Evolutionary conservation across 1,140 invertebrate species (phyloP).

Genomic region (Nomia melanderi): DNA sequence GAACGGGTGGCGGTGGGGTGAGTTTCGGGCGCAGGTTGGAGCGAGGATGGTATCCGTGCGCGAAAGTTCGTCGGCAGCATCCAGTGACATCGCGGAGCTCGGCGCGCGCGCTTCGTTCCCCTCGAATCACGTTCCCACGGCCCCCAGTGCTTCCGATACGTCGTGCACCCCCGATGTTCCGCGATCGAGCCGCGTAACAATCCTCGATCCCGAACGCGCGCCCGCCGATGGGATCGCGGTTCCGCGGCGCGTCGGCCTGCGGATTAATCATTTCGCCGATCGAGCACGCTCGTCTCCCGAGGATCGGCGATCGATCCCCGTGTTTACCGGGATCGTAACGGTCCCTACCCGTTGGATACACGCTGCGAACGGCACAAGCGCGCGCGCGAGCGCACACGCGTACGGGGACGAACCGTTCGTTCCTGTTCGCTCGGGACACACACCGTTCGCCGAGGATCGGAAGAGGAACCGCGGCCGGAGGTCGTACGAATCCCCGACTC

Average conservation of each 20-base stretch:
- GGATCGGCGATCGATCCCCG: neutral
- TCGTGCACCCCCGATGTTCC: conserved; percentile 8
- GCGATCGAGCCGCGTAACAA: neutral
- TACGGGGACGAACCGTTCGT: too few species aligned
- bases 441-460: too few species aligned
- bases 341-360: neutral
- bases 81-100: conserved; percentile 76
- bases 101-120: conserved; percentile 68
- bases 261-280: too few species aligned
- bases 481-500: neutral
- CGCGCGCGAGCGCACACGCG: too few species aligned
- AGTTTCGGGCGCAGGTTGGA: conserved; percentile 44
- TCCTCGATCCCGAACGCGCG: neutral
- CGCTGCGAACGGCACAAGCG: too few species aligned
- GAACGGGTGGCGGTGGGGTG: neutral
- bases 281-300: too few species aligned
- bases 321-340: neutral
- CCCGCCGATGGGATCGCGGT: too few species aligned
- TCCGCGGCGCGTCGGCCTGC: too few species aligned
- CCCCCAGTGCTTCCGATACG: neutral
- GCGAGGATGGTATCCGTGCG: conserved; percentile 57
- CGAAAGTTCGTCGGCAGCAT: conserved; percentile 67
- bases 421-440: too few species aligned
- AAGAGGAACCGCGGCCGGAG: too few species aligned
- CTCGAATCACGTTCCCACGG: neutral